These are phyloP conservation scores for Anastrepha obliqua DNA, from an alignment of 1,140 invertebrate species.

Conservation along the genomic window DNA sequence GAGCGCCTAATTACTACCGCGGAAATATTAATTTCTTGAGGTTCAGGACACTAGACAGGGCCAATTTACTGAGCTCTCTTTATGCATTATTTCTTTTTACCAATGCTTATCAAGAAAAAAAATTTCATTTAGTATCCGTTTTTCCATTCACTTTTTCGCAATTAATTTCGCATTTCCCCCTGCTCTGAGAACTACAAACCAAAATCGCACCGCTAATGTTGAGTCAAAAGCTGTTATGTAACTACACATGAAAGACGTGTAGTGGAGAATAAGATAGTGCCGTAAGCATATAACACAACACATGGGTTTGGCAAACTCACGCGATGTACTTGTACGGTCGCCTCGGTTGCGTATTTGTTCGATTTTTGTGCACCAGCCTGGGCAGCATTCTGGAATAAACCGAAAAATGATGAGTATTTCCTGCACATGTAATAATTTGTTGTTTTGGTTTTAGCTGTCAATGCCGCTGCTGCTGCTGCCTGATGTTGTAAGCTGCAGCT, in stretches of 20 bases:
- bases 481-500: slow-evolving; percentile 61
- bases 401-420: slow-evolving; percentile 74
- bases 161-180: too few species aligned
- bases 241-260: neutral
- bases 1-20: neutral
- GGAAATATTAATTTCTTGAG: neutral
- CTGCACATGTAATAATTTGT: slow-evolving; percentile 54
- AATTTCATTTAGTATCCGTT: neutral
- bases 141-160: neutral
- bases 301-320: slow-evolving; percentile 58
- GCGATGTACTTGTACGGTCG: slow-evolving; percentile 71
- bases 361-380: slow-evolving; percentile 67
- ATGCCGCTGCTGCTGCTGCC: slow-evolving; percentile 56
- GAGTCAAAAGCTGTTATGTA: slow-evolving; percentile 4
- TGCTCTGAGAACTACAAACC: neutral
- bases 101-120: neutral
- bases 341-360: slow-evolving; percentile 73
- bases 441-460: slow-evolving; percentile 8
- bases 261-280: neutral
- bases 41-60: too few species aligned
- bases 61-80: neutral
- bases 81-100: neutral
- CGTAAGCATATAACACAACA: neutral
- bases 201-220: too few species aligned
- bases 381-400: slow-evolving; percentile 73